Conservation (phyloP, 2,888 invertebrate genomes). For the Deilephila porcellus region DNA sequence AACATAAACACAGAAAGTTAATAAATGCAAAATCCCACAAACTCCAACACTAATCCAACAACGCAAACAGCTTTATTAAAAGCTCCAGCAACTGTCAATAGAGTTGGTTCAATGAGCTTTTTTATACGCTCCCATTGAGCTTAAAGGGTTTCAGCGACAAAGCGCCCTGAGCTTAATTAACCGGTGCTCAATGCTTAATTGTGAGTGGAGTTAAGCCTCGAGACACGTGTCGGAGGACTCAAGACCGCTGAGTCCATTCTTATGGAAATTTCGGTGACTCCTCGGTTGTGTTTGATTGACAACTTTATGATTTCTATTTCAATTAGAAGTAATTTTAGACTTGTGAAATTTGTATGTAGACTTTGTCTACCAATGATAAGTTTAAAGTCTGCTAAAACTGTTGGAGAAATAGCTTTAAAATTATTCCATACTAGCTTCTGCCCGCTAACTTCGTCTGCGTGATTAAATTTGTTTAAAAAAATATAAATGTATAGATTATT, state of each 20-base stretch:
- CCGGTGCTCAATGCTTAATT: slow-evolving; percentile 82
- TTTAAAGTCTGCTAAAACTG: no score
- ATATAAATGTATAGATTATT: no score
- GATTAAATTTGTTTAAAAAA: no score
- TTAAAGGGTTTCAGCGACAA: slow-evolving; percentile 79
- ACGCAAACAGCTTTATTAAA: slow-evolving; percentile 54
- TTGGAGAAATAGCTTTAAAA: no score
- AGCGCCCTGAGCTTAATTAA: slow-evolving; percentile 81
- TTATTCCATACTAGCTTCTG: no score
- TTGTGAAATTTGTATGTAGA: neutral
- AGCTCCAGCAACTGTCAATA: slow-evolving; percentile 56
- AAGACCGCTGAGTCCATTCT: slow-evolving; percentile 63
- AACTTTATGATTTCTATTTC: slow-evolving; percentile 5
- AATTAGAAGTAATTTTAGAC: neutral
- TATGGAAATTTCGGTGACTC: slow-evolving; percentile 64
- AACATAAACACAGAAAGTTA: neutral
- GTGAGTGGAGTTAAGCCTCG: slow-evolving; percentile 79
- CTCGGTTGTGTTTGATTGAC: slow-evolving; percentile 11
- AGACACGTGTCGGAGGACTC: slow-evolving; percentile 79
- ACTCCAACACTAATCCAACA: slow-evolving; percentile 53
- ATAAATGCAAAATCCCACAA: slow-evolving; percentile 22
- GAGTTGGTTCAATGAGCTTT: slow-evolving; percentile 72
- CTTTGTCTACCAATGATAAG: neutral
- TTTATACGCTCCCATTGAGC: slow-evolving; percentile 69
- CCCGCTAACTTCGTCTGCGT: no score